Conservation (phyloP, 2,888 invertebrate genomes). For the Athalia circularis region DNA sequence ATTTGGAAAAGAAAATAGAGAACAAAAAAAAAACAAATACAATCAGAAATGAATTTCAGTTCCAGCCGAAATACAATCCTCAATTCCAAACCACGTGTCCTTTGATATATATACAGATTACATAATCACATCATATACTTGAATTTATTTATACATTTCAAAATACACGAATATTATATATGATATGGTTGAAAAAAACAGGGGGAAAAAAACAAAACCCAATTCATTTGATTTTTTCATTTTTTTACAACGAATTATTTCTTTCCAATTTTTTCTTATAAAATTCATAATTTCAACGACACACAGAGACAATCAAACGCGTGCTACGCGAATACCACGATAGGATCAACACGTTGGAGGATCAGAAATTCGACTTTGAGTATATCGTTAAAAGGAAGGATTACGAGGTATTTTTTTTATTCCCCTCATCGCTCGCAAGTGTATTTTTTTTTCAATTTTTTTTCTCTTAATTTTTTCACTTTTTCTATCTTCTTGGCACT, state of each 20-base stretch:
- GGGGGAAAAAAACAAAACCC: too few relatives aligned
- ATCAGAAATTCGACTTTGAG: conserved; percentile 98
- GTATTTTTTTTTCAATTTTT: conserved; percentile 48
- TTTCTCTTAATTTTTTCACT: conserved; percentile 50
- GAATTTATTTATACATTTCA: too few relatives aligned
- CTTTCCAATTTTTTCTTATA: background rate
- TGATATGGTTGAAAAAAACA: too few relatives aligned
- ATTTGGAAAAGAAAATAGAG: too few relatives aligned
- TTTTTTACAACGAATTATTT: background rate
- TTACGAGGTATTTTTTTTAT: conserved; percentile 86
- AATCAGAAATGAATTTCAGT: too few relatives aligned
- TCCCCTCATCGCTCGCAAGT: background rate
- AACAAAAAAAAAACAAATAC: too few relatives aligned
- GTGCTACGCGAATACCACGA: conserved; percentile 90
- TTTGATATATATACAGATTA: too few relatives aligned
- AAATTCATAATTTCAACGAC: conserved; percentile 26
- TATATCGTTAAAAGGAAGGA: conserved; percentile 98
- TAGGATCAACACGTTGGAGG: conserved; percentile 92
- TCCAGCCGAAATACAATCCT: too few relatives aligned
- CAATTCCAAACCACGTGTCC: too few relatives aligned
- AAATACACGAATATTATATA: too few relatives aligned
- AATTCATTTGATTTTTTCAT: background rate
- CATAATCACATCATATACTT: too few relatives aligned
- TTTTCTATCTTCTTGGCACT: conserved; percentile 43
- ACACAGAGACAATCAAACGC: conserved; percentile 85